Evolutionary conservation across 2,888 invertebrate species (phyloP).

Genomic region (Orthonevra nobilis): DNA sequence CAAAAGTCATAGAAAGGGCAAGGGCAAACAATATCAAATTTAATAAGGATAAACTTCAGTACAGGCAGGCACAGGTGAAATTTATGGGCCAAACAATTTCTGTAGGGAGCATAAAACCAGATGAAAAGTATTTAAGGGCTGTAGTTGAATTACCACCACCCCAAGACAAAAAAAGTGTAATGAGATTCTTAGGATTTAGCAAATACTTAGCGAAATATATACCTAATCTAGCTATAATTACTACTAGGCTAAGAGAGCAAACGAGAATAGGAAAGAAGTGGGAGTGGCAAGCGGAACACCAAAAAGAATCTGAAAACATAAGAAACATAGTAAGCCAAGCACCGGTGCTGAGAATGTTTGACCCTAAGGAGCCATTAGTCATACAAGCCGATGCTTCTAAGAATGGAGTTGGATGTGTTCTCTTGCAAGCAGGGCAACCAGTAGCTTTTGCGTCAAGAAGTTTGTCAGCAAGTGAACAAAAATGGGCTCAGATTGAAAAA

Average conservation of each 20-base stretch:
- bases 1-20: conserved; percentile 54
- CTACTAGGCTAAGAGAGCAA: conserved; percentile 45
- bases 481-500: conserved; percentile 78
- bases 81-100: conserved; percentile 50
- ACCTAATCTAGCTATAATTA: conserved; percentile 59
- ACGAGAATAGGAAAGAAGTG: conserved; percentile 50
- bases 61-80: conserved; percentile 27
- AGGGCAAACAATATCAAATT: conserved; percentile 6
- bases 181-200: too few species aligned
- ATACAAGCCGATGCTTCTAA: conserved; percentile 9
- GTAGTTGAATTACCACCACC: conserved; percentile 51
- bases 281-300: conserved; percentile 51
- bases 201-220: conserved; percentile 67
- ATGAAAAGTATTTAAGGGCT: conserved; percentile 42
- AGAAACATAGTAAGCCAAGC: conserved; percentile 17
- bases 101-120: too few species aligned
- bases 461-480: conserved; percentile 73
- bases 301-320: conserved; percentile 54
- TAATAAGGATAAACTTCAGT: too few species aligned
- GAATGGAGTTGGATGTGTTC: conserved; percentile 14
- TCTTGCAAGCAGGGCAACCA: conserved; percentile 74
- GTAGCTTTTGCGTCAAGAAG: conserved; percentile 75
- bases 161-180: conserved; percentile 33
- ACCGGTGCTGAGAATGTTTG: conserved; percentile 26
- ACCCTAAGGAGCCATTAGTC: conserved; percentile 9